Evolutionary conservation across 2,113 vertebrate species (phyloP).

Genomic region (Platysteira castanea): DNA sequence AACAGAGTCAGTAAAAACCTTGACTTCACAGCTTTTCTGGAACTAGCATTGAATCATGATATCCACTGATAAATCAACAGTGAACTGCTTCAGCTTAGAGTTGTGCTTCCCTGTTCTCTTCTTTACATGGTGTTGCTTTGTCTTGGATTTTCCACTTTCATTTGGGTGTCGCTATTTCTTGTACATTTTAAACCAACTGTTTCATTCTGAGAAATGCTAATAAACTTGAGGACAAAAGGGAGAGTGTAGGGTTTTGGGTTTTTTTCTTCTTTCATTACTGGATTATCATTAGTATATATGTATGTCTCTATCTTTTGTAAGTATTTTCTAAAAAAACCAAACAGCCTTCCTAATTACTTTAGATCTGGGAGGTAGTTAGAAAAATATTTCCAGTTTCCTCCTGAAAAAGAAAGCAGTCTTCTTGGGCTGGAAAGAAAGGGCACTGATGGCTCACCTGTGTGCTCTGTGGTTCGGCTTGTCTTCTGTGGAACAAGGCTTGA

Average conservation of each 20-base stretch:
- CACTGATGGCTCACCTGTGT: background rate
- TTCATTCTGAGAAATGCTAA: background rate
- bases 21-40: background rate
- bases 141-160: background rate
- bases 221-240: background rate
- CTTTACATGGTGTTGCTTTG: background rate
- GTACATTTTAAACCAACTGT: background rate
- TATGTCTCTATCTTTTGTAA: background rate
- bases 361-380: background rate
- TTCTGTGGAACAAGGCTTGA: background rate
- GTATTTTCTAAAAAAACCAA: background rate
- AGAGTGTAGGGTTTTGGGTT: accelerated
- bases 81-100: background rate
- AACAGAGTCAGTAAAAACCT: background rate
- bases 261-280: background rate
- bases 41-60: background rate
- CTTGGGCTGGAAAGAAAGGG: background rate
- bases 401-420: background rate
- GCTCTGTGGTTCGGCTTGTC: background rate
- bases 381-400: background rate
- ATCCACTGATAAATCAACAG: background rate
- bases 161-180: background rate
- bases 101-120: background rate
- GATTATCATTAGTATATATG: background rate
- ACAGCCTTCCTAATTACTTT: background rate